Conservation (phyloP, 2,113 vertebrate genomes). For the Oreocharis arfaki region DNA sequence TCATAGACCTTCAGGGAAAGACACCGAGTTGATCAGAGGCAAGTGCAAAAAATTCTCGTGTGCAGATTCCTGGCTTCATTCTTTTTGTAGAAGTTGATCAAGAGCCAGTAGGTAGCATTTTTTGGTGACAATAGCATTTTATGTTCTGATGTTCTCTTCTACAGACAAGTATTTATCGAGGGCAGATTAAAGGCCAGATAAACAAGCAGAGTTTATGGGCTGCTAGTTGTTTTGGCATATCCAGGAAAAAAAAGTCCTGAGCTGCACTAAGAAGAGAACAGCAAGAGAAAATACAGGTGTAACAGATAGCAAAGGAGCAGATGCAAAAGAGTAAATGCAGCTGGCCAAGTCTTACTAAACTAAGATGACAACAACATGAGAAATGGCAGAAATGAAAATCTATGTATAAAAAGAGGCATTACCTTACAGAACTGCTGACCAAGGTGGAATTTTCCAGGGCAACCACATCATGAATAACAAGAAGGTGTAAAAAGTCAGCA, state of each 20-base stretch:
- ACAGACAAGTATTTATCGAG: not conserved
- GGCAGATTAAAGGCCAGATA: not conserved
- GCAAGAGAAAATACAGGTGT: not conserved
- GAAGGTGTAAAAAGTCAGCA: not conserved
- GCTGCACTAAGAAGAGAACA: not conserved
- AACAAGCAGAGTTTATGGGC: not conserved
- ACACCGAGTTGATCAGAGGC: not conserved
- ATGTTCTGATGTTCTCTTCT: not conserved
- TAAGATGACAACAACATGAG: not conserved
- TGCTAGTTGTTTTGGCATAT: not conserved
- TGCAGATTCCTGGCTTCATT: not conserved
- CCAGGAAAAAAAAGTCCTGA: not conserved
- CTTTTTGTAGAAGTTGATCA: not conserved
- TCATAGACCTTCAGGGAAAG: not conserved
- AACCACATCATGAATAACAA: not conserved
- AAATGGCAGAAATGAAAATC: not conserved
- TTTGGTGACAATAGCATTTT: not conserved
- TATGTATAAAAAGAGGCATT: not conserved
- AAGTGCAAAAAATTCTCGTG: not conserved
- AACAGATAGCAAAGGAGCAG: not conserved
- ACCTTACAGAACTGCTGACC: constrained; percentile 15
- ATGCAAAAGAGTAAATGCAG: not conserved
- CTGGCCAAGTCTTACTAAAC: not conserved
- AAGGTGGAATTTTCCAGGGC: not conserved
- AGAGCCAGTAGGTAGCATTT: not conserved